phyloP scores from a whole-genome alignment of 2,113 vertebrate genomes.

The Mesocricetus auratus region DNA sequence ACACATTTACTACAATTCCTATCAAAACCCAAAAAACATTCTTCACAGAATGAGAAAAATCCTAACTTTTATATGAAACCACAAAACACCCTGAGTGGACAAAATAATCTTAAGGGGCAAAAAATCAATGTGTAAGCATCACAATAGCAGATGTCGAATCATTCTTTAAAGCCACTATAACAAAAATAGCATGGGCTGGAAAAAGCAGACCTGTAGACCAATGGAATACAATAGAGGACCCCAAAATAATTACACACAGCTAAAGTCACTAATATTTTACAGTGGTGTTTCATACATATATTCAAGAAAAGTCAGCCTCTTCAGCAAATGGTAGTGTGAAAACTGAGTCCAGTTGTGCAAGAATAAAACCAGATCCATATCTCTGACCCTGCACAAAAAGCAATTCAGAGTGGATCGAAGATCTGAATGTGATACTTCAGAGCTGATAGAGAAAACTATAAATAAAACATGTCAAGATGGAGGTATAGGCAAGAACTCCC shows the following conservation, averaged over 20 bases:
- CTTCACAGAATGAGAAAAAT: background rate
- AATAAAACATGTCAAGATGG: background rate
- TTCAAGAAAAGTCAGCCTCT: background rate
- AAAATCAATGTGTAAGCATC: background rate
- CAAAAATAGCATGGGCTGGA: background rate
- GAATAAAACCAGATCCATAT: background rate
- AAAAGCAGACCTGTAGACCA: background rate
- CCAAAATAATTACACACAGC: background rate
- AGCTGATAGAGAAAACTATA: background rate
- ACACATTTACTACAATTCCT: background rate
- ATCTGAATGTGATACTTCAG: background rate
- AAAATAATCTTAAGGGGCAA: background rate
- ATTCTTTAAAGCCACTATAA: background rate
- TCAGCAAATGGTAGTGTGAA: background rate
- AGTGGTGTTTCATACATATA: background rate
- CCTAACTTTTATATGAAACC: background rate
- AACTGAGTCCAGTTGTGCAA: background rate
- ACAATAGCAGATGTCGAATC: background rate
- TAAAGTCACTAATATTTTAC: background rate
- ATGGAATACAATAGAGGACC: background rate
- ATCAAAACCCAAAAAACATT: background rate
- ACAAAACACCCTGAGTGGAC: background rate
- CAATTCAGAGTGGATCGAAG: background rate
- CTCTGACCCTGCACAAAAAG: background rate
- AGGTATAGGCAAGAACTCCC: background rate